phyloP scores from a whole-genome alignment of 2,797 vertebrate genomes.

The Myotis daubentonii region DNA sequence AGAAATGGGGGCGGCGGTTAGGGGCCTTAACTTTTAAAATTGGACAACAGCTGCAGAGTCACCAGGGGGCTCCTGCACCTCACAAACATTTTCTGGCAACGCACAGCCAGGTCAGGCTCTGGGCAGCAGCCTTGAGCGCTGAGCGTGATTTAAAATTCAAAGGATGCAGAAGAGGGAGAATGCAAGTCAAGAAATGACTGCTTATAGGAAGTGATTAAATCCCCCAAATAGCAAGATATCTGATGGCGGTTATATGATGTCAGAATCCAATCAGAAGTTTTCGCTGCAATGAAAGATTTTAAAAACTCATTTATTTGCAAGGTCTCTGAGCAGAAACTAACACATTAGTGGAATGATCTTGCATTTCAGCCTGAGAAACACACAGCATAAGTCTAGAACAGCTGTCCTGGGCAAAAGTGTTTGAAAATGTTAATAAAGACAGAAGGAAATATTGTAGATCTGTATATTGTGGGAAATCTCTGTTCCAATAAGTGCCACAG shows the following conservation, averaged over 20 bases:
- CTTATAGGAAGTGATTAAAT: slow-evolving; percentile 40
- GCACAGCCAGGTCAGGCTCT: neutral
- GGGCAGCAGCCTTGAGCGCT: neutral
- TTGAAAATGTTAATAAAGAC: slow-evolving; percentile 77
- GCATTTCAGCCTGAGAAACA: slow-evolving; percentile 56
- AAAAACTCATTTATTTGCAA: slow-evolving; percentile 66
- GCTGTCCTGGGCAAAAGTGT: slow-evolving; percentile 68
- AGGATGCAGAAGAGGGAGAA: neutral
- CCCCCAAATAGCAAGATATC: neutral
- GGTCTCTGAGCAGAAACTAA: slow-evolving; percentile 68
- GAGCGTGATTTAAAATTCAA: neutral
- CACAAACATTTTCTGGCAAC: neutral
- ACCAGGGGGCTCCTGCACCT: neutral
- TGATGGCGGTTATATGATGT: neutral
- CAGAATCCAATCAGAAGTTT: slow-evolving; percentile 47
- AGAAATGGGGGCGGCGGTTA: neutral
- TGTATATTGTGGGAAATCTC: neutral
- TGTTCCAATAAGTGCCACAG: neutral
- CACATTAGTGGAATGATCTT: slow-evolving; percentile 74
- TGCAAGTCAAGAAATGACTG: neutral
- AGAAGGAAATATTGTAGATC: slow-evolving; percentile 57
- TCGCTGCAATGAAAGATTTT: slow-evolving; percentile 23
- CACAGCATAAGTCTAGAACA: slow-evolving; percentile 68
- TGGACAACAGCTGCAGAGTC: neutral
- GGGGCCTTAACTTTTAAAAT: neutral